Percentiles rank a stretch among this genome's conserved stretches.
Conservation (phyloP, 2,888 invertebrate genomes). For the Pheosia tremula region DNA sequence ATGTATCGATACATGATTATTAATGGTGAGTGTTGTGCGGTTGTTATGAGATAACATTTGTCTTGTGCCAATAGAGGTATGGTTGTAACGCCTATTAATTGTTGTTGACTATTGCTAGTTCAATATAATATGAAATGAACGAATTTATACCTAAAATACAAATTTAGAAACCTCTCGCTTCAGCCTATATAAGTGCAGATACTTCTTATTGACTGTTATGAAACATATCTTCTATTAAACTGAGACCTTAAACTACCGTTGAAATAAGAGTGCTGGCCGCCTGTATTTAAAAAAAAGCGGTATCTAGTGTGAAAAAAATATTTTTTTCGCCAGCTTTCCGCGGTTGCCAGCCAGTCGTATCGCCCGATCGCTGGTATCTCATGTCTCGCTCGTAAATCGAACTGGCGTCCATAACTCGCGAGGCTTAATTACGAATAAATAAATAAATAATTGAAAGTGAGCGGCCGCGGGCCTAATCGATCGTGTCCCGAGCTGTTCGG, state of each 20-base stretch:
- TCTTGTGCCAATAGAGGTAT: conserved; percentile 35
- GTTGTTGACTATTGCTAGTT: not conserved
- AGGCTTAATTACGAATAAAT: conserved; percentile 84
- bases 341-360: conserved; percentile 52
- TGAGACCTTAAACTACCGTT: too few relatives aligned
- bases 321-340: conserved; percentile 32
- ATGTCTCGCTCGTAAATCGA: conserved; percentile 74
- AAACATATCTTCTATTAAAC: too few relatives aligned
- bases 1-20: conserved; percentile 71
- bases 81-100: conserved; percentile 3
- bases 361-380: conserved; percentile 65
- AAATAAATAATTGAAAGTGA: conserved; percentile 85
- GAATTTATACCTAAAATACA: too few relatives aligned
- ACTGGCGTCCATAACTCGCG: conserved; percentile 73
- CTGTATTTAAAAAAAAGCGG: not conserved
- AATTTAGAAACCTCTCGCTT: too few relatives aligned
- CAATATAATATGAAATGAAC: too few relatives aligned
- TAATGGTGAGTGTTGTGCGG: conserved; percentile 68
- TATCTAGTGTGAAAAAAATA: conserved; percentile 28
- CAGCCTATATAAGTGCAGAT: too few relatives aligned
- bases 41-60: conserved; percentile 66
- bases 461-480: conserved; percentile 82
- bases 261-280: too few relatives aligned
- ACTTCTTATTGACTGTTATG: too few relatives aligned
- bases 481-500: conserved; percentile 62